These are phyloP conservation scores for Aurelia sp. DNA, from an alignment of 30 jellyfish, hydroid and myxozoan genomes.

Conservation along the genomic window DNA sequence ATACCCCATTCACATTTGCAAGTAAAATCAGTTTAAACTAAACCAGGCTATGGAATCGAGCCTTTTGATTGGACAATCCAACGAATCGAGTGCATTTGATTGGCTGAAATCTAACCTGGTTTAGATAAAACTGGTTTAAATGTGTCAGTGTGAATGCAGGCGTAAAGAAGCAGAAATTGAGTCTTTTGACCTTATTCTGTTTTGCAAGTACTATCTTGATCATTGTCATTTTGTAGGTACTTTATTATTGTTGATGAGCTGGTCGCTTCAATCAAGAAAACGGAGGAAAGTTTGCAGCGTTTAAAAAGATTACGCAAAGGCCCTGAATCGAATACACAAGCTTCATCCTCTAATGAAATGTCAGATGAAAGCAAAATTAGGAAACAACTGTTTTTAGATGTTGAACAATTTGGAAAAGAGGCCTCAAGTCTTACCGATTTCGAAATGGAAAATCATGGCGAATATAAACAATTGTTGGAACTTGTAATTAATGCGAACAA, in stretches of 20 bases:
- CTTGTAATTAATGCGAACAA: slow-evolving; percentile 44
- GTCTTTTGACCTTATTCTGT: too few species aligned
- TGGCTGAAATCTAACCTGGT: too few species aligned
- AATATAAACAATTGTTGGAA: slow-evolving; percentile 22
- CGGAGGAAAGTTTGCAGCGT: slow-evolving; percentile 97
- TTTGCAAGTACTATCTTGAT: too few species aligned
- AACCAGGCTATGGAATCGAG: too few species aligned
- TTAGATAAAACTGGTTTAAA: too few species aligned
- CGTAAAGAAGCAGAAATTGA: too few species aligned
- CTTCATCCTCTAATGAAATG: slow-evolving; percentile 58
- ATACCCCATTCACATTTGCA: too few species aligned
- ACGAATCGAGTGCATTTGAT: too few species aligned
- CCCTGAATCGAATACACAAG: slow-evolving; percentile 42
- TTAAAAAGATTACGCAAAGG: slow-evolving; percentile 93
- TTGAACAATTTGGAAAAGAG: slow-evolving; percentile 84
- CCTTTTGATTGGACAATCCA: too few species aligned
- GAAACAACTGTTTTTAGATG: slow-evolving; percentile 85
- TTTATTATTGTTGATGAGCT: slow-evolving; percentile 80
- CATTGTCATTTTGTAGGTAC: slow-evolving; percentile 50
- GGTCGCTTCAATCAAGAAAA: slow-evolving; percentile 89
- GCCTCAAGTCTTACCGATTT: slow-evolving; percentile 26
- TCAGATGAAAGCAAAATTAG: slow-evolving; percentile 94
- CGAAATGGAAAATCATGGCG: slow-evolving; percentile 21
- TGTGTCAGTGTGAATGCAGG: too few species aligned
- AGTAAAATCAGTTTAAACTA: too few species aligned